Base-by-base conservation (phyloP, 2,888 invertebrate genomes). In the Tanypteryx hageni region DNA sequence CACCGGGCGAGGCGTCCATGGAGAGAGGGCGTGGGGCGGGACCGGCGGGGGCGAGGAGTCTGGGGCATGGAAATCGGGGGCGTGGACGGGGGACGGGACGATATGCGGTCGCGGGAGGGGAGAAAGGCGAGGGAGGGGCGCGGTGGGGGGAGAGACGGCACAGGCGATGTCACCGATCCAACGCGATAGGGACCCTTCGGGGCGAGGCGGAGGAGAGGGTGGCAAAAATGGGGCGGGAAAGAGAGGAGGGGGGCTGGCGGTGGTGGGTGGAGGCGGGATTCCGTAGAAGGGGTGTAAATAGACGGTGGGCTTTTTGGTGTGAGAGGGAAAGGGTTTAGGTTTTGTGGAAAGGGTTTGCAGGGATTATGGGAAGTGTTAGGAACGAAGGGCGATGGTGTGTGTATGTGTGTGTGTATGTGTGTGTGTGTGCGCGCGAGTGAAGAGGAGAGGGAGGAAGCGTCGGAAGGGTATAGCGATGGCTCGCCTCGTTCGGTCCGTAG, bases 141-240 rank as follows among this genome's bases (percentile, higher is more conserved):
- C 7, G 18, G 22, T 13, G 22, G 44, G 44, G 10, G 81, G 81
- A 3, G 81, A 31, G 81, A n/a, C 31, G 31, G 44, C 56, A n/a
- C 57, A 83, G 89, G 89, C 64, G 64, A 89, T 89, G 89, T 89
- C 89, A 89, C 89, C 89, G 89, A 89, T 89, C 89, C 89, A 44
- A 16, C 68, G 89, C 61, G 89, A 89, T 89, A 89, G 89, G 64
- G 64, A 86, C 89, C 89, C 89, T 68, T 27, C 76, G 22, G 44
- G 64, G 64, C 3, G 83, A 18, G 64, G 27, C 22, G 59, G 85
- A 57, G 5, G 86, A 27, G 16, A 31, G 61, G 76, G n/a, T 16
- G 64, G 18, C 64, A 64, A 64, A 64, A n/a, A n/a, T 7, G 16
- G 18, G 11, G 64, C 13, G 76, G 82, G 11, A 22, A 44, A 44